Evolutionary conservation across 2,797 vertebrate genomes (phyloP).

Genomic region (Orientallactaga sibirica): DNA sequence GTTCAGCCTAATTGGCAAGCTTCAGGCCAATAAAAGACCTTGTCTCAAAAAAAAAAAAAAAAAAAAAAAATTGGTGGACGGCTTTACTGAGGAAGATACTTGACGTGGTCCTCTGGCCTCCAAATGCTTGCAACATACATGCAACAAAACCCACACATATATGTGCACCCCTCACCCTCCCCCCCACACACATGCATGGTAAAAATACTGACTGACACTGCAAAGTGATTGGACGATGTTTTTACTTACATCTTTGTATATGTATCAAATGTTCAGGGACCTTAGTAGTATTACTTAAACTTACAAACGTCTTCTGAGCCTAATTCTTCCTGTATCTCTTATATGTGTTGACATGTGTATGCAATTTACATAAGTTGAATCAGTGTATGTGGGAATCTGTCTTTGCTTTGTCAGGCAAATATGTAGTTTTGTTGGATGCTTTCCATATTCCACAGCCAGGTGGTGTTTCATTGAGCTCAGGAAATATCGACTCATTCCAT

Average conservation of each 20-base stretch:
- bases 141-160: no score
- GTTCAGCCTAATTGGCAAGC: not conserved
- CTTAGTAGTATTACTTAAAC: not conserved
- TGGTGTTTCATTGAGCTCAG: not conserved
- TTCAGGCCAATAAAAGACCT: not conserved
- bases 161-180: not conserved
- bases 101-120: not conserved
- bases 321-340: not conserved
- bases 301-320: not conserved
- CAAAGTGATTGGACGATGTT: not conserved
- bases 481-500: not conserved
- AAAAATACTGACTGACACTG: not conserved
- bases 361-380: not conserved
- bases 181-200: not conserved
- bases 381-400: fast-evolving
- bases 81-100: no score
- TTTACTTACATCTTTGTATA: not conserved
- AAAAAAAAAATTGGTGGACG: no score
- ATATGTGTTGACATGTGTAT: not conserved
- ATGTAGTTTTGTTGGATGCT: not conserved
- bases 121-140: not conserved
- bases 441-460: not conserved
- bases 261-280: not conserved
- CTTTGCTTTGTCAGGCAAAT: constrained; percentile 1
- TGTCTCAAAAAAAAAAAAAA: not conserved